A percentile compares a stretch with the other conserved stretches of the same genome.
Conservation (phyloP, 2,113 vertebrate species). For the Myanophis thanlyinensis region DNA sequence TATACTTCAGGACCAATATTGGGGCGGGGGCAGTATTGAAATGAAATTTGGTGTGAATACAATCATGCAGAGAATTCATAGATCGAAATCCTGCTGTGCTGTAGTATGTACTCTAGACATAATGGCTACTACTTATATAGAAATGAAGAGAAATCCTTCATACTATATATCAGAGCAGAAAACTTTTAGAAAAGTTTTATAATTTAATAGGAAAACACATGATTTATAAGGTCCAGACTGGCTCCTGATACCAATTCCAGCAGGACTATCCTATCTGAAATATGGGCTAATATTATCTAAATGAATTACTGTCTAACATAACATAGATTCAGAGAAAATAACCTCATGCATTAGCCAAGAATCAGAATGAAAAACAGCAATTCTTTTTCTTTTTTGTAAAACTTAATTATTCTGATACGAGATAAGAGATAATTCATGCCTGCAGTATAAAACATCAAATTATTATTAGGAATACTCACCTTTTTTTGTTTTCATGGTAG, state of each 20-base stretch:
- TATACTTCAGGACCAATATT: no score
- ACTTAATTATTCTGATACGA: not conserved
- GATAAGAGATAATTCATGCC: not conserved
- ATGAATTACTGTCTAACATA: no score
- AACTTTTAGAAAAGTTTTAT: not conserved
- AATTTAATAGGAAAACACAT: not conserved
- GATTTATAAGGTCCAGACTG: not conserved
- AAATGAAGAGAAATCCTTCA: not conserved
- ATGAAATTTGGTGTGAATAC: no score
- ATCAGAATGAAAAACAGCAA: not conserved
- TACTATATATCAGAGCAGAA: no score
- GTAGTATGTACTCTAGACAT: no score
- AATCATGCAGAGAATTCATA: no score
- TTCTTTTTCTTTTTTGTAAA: not conserved
- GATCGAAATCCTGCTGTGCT: no score
- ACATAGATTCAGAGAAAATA: no score
- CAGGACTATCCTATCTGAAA: no score
- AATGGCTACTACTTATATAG: not conserved
- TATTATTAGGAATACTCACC: not conserved
- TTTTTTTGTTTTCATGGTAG: no score
- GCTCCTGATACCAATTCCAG: not conserved
- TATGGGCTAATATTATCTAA: no score
- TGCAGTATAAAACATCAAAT: not conserved
- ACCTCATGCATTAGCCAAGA: not conserved
- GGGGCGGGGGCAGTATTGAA: no score